phyloP scores from a whole-genome alignment of 2,113 vertebrate species.

The Axis porcinus region DNA sequence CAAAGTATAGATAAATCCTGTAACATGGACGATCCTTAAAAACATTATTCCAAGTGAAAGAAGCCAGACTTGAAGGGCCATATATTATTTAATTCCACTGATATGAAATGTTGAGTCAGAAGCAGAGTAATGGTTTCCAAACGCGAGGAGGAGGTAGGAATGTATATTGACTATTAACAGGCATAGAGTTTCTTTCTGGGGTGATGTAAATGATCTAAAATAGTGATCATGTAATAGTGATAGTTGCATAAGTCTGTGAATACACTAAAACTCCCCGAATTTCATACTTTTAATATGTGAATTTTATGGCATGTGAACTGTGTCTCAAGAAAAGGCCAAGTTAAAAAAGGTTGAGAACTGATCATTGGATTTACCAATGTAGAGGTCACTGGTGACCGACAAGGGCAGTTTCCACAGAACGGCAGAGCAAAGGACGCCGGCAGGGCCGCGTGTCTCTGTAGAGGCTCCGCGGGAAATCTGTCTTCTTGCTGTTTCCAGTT shows the following conservation, averaged over 20 bases:
- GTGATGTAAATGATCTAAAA: background rate
- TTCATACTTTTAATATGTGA: background rate
- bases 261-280: background rate
- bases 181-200: background rate
- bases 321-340: background rate
- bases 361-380: background rate
- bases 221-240: background rate
- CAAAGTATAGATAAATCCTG: background rate
- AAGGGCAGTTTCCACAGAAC: background rate
- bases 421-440: background rate
- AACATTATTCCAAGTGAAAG: background rate
- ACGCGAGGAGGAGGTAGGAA: background rate
- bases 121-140: background rate
- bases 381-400: background rate
- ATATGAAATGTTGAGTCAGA: background rate
- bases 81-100: background rate
- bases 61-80: background rate
- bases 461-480: background rate
- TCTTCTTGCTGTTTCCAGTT: background rate
- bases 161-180: background rate
- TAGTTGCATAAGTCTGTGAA: background rate
- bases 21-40: background rate
- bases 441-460: background rate
- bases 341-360: background rate
- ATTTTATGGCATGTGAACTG: background rate